Base-by-base conservation (phyloP, 2,113 vertebrate genomes). In the Mus spicilegus region DNA sequence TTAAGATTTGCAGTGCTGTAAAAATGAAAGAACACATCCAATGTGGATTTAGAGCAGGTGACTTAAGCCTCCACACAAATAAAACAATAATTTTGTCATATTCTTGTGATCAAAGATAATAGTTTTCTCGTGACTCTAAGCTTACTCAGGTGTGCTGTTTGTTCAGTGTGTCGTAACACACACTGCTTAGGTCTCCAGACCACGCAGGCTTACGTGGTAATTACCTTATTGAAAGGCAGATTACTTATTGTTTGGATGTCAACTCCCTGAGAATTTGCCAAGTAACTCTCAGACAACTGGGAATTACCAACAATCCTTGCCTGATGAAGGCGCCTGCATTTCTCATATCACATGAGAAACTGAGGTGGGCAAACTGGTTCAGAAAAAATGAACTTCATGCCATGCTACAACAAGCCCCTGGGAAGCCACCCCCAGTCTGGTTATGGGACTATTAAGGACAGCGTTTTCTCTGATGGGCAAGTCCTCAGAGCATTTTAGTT, bases 201-300 rank as follows among this genome's bases (percentile, higher is more conserved):
- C 92, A 87, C 95, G 97, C 96, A 97, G 87, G 76, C 96, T 98
- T 97, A 80, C 90, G 89, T 33, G 20, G 76, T 98, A 98, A 99
- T 99, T 98, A 97, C 96, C 96, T 97, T 97, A 93, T 95, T 98
- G 98, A 98, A 98, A 98, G 97, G 90, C 97, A 98, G 98, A 98
- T 98, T 98, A 98, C 97, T 88, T 98, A 97, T 98, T 98, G 98
- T 98, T 98, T 97, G 97, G 92, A 95, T 98, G 98, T 98, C 98
- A 99, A 93, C 91, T 93, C 4, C 91, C 69, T 19, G 97, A 97
- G 96, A 95, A 28, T 39, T 24, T 92, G 97, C 98, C 98, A 98
- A 89, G 92, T 58, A 98, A 78, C 88, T 93, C 95, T 94, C 87
- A 97, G 97, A 97, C 87, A 96, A 56, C 90, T 81, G 93, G 77